A percentile compares a stretch with the other conserved stretches of the same genome.
Evolutionary conservation across 2,888 invertebrate species (phyloP).

Genomic region (Ormyrus labotus): DNA sequence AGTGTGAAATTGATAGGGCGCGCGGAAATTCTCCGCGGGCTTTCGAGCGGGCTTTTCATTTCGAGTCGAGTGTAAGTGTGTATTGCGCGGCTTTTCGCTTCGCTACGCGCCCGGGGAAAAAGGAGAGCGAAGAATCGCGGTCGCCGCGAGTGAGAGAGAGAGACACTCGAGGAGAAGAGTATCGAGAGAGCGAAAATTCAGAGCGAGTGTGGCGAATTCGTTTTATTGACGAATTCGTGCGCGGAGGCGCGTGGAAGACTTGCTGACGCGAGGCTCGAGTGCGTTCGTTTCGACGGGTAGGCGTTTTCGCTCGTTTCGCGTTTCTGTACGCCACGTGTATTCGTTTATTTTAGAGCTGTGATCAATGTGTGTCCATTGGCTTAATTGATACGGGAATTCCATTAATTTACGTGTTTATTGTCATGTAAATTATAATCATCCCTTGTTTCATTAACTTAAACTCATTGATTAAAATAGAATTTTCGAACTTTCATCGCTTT

Average conservation of each 20-base stretch:
- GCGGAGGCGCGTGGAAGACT: not conserved
- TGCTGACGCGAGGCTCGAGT: not conserved
- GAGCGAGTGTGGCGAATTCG: slow-evolving; percentile 19
- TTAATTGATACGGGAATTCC: too few relatives aligned
- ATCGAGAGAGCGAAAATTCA: slow-evolving; percentile 13
- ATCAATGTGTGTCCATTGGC: too few relatives aligned
- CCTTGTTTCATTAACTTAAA: too few relatives aligned
- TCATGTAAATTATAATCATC: too few relatives aligned
- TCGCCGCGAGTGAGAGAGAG: not conserved
- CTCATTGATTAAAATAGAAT: too few relatives aligned
- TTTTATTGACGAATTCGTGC: slow-evolving; percentile 26
- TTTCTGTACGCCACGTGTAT: not conserved
- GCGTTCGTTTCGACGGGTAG: not conserved
- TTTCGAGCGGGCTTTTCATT: not conserved
- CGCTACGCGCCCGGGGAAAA: slow-evolving; percentile 13
- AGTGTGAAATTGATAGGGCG: slow-evolving; percentile 60
- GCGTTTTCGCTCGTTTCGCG: not conserved
- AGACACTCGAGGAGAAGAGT: not conserved
- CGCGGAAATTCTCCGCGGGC: slow-evolving; percentile 1
- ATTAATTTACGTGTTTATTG: too few relatives aligned
- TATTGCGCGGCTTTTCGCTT: slow-evolving; percentile 24
- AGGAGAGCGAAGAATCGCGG: too few relatives aligned
- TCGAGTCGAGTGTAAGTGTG: not conserved
- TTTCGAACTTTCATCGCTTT: too few relatives aligned
- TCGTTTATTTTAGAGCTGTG: too few relatives aligned